Base-by-base conservation (phyloP, 2,888 invertebrate genomes). In the Scrobipalpa costella region DNA sequence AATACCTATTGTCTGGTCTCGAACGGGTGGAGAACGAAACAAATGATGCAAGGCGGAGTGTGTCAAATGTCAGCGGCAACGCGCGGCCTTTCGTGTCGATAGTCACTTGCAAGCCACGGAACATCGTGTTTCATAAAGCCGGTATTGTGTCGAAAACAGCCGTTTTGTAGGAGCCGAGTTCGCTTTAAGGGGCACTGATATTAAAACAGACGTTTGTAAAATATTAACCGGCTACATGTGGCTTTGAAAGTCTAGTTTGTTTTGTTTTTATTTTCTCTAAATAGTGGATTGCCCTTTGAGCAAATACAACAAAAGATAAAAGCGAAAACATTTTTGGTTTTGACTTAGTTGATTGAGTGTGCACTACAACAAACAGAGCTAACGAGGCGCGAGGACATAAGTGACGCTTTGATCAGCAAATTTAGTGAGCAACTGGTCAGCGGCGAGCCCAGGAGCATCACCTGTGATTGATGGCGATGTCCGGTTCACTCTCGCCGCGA, bases 391-490 rank as follows among this genome's bases (percentile, higher is more conserved):
- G 49, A 47, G 19, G 49, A 27, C 60, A 49, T 44, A 38, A 19
- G 38, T 47, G 50, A 33, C 49, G 50, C 38, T 58, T 50, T 49
- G 59, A 65, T 49, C 68, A 68, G 70, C 71, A 71, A 44, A 68
- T 67, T 64, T 71, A 73, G 71, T 71, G 70, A 73, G 73, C 70
- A 73, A 73, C 71, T 76, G 78, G 79, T 76, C 74, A 77, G 73
- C 74, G 72, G 79, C 75, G 74, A 76, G 74, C 74, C 71, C 73
- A 73, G 74, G 76, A 77, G 79, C 74, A 82, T 80, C 82, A 84
- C 81, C 83, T 85, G 83, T 88, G 85, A 90, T 88, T 84, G 88
- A 90, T 88, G 77, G 73, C 75, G 75, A 78, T 79, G 88, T 85
- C 85, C 77, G 79, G 81, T 86, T 81, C 85, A 84, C 80, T 83